Percentiles rank a stretch among this genome's conserved stretches.
Evolutionary conservation across 2,888 invertebrate species (phyloP).

Genomic region (Elysia crispata): DNA sequence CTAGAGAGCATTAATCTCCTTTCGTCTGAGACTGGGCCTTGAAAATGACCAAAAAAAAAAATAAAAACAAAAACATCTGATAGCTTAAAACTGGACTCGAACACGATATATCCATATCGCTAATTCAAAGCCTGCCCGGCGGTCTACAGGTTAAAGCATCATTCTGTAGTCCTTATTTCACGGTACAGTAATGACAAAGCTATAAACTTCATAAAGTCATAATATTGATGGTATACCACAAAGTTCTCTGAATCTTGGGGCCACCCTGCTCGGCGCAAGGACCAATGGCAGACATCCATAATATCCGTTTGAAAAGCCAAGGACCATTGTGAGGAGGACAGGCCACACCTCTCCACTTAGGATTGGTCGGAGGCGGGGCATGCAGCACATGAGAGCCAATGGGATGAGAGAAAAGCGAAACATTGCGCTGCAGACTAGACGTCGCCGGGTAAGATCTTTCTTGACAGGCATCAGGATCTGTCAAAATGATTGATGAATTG

Average conservation of each 20-base stretch:
- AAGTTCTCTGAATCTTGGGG: slow-evolving; percentile 90
- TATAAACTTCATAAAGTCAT: too few species aligned
- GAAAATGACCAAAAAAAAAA: too few species aligned
- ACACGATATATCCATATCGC: too few species aligned
- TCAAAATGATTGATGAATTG: slow-evolving; percentile 25
- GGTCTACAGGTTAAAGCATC: too few species aligned
- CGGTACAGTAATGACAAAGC: too few species aligned
- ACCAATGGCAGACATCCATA: slow-evolving; percentile 96
- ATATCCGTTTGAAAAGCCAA: slow-evolving; percentile 91
- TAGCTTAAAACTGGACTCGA: neutral
- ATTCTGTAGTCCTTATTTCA: too few species aligned
- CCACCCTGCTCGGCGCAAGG: slow-evolving; percentile 90
- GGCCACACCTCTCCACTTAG: slow-evolving; percentile 84
- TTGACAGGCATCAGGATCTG: slow-evolving; percentile 88
- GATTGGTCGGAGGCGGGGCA: slow-evolving; percentile 85
- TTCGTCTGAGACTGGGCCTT: too few species aligned
- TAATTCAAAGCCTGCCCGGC: too few species aligned
- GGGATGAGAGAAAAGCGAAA: slow-evolving; percentile 88
- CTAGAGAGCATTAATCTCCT: too few species aligned
- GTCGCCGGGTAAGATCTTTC: slow-evolving; percentile 89
- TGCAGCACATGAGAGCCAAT: slow-evolving; percentile 88
- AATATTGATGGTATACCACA: too few species aligned
- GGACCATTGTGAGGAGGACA: slow-evolving; percentile 83
- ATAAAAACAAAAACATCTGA: too few species aligned
- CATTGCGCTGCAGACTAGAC: slow-evolving; percentile 86